phyloP scores from a whole-genome alignment of 2,113 vertebrate genomes.

The Carassius carassius region DNA sequence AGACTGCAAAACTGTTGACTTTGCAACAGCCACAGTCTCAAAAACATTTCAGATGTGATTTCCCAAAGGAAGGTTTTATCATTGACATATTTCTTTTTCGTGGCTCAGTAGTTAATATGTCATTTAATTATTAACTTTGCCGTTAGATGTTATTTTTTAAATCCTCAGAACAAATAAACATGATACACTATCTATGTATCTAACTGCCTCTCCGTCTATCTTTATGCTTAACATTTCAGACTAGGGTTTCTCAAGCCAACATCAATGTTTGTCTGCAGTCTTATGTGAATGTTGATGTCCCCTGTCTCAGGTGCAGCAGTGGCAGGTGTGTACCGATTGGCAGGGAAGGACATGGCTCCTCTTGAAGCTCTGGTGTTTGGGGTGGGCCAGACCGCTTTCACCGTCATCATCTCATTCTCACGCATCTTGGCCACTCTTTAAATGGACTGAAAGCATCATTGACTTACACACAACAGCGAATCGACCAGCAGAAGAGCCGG shows the following conservation, averaged over 20 bases:
- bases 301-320: conserved; percentile 86
- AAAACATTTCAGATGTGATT: not conserved
- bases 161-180: too few relatives aligned
- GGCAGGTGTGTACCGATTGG: conserved; percentile 94
- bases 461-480: conserved; percentile 17
- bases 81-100: not conserved
- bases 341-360: conserved; percentile 96
- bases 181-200: not conserved
- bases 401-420: conserved; percentile 91
- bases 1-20: too few relatives aligned
- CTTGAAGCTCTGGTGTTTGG: conserved; percentile 95
- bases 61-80: not conserved
- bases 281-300: conserved; percentile 14
- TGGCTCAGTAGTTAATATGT: not conserved
- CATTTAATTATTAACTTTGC: not conserved
- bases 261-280: not conserved
- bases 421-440: conserved; percentile 93
- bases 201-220: too few relatives aligned
- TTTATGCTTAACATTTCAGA: not conserved
- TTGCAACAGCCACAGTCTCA: not conserved
- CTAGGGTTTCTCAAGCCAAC: not conserved
- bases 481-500: conserved; percentile 25
- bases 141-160: not conserved
- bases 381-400: conserved; percentile 91
- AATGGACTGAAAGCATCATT: conserved; percentile 51